These are phyloP conservation scores for Drosophila sp. DNA, from an alignment of 1,140 invertebrate genomes.

Conservation along the genomic window DNA sequence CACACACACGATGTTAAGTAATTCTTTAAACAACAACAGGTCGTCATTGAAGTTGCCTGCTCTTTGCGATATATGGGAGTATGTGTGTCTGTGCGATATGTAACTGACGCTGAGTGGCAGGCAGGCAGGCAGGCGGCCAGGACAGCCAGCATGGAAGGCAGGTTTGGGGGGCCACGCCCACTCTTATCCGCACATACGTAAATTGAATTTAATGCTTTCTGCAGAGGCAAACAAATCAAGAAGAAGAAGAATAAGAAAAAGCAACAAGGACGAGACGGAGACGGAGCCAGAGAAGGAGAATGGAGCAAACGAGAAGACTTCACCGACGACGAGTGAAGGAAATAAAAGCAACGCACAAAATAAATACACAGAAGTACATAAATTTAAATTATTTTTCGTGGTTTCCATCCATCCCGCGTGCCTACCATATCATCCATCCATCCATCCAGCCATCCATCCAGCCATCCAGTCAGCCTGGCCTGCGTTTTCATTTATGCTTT, in stretches of 20 bases:
- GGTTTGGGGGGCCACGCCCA: constrained; percentile 31
- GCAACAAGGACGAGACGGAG: not conserved
- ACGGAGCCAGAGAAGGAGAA: constrained; percentile 6
- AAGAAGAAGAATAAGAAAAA: constrained; percentile 18
- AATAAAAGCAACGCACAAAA: constrained; percentile 63
- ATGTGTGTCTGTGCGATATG: constrained; percentile 25
- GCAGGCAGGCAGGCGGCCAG: constrained; percentile 49
- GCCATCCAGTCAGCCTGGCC: constrained; percentile 17
- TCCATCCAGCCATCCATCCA: constrained; percentile 13
- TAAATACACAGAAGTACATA: constrained; percentile 76
- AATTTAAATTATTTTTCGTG: constrained; percentile 77
- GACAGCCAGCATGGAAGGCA: constrained; percentile 34
- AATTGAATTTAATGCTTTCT: constrained; percentile 79
- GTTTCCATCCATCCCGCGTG: constrained; percentile 28
- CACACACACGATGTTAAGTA: constrained; percentile 58
- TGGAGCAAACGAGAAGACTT: not conserved
- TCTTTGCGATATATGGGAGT: not conserved
- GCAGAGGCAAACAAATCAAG: constrained; percentile 55
- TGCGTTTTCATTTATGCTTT: constrained; percentile 22
- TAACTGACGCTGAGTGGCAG: constrained; percentile 77
- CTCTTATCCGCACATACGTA: constrained; percentile 45
- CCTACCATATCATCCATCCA: constrained; percentile 10
- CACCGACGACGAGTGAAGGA: constrained; percentile 10
- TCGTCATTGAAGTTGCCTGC: constrained; percentile 22
- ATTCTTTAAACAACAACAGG: constrained; percentile 75